These are phyloP conservation scores for Gambusia affinis DNA, from an alignment of 2,113 vertebrate genomes.

Conservation along the genomic window DNA sequence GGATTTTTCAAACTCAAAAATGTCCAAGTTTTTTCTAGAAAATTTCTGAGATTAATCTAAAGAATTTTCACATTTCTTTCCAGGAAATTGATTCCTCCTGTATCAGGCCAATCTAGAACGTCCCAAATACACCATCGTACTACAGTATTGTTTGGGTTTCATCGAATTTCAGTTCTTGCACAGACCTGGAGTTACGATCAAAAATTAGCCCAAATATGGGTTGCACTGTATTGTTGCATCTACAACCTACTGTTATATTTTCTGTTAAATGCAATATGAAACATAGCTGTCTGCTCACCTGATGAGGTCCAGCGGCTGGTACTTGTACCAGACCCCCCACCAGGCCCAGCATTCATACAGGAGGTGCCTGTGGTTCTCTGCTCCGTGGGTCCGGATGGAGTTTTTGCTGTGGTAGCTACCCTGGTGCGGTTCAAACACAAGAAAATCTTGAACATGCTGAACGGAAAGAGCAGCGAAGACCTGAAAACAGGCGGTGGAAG, in stretches of 20 bases:
- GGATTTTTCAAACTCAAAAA: no score
- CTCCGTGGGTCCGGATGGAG: conserved; percentile 89
- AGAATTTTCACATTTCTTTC: no score
- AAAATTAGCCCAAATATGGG: no score
- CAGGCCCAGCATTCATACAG: conserved; percentile 95
- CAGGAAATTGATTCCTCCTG: no score
- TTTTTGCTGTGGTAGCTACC: conserved; percentile 94
- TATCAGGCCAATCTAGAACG: no score
- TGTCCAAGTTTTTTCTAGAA: no score
- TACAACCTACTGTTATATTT: neutral
- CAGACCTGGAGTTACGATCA: no score
- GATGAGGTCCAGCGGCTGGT: conserved; percentile 93
- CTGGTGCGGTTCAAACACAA: conserved; percentile 67
- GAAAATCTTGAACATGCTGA: neutral
- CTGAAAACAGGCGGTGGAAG: conserved; percentile 14
- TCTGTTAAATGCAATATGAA: neutral
- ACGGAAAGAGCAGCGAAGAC: neutral
- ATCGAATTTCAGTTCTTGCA: no score
- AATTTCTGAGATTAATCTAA: no score
- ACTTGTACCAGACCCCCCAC: conserved; percentile 96
- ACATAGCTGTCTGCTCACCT: conserved; percentile 33
- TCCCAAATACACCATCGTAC: no score
- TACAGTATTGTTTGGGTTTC: neutral
- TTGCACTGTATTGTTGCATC: neutral
- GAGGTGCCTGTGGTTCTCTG: conserved; percentile 91